Evolutionary conservation across 1,140 invertebrate genomes (phyloP).

Genomic region (Metaphire vulgaris): DNA sequence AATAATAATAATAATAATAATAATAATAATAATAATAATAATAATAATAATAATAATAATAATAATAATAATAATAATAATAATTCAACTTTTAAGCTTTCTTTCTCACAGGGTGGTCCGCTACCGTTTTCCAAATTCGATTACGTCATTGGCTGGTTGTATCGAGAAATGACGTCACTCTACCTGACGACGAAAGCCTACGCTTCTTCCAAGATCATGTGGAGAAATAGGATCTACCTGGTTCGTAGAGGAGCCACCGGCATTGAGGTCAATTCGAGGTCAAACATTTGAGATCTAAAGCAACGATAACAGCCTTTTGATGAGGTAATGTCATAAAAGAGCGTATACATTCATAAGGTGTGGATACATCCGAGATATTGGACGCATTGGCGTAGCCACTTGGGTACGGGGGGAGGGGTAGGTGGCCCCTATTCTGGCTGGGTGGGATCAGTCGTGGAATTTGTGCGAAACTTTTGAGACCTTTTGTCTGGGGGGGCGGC

Average conservation of each 20-base stretch:
- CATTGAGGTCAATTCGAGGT: constrained; percentile 38
- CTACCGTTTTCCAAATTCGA: constrained; percentile 93
- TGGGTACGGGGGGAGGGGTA: no score
- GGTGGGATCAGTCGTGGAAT: no score
- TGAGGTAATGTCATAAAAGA: no score
- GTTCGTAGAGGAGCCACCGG: constrained; percentile 82
- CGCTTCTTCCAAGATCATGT: constrained; percentile 73
- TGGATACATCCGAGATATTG: no score
- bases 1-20: neutral
- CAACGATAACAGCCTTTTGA: no score
- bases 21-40: neutral
- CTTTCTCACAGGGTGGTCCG: constrained; percentile 70
- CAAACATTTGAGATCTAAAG: no score
- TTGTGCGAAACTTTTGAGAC: no score
- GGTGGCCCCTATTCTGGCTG: no score
- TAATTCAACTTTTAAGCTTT: neutral
- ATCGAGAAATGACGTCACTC: constrained; percentile 81
- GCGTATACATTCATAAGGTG: no score
- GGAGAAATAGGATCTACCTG: constrained; percentile 80
- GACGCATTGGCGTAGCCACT: no score
- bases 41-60: neutral
- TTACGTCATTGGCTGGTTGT: constrained; percentile 91
- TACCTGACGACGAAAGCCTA: constrained; percentile 80
- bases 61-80: neutral
- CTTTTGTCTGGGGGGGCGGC: no score